A percentile compares a stretch with the other conserved stretches of the same genome.
Conservation (phyloP, 2,888 invertebrate species). For the Alloscopus bannaensis region DNA sequence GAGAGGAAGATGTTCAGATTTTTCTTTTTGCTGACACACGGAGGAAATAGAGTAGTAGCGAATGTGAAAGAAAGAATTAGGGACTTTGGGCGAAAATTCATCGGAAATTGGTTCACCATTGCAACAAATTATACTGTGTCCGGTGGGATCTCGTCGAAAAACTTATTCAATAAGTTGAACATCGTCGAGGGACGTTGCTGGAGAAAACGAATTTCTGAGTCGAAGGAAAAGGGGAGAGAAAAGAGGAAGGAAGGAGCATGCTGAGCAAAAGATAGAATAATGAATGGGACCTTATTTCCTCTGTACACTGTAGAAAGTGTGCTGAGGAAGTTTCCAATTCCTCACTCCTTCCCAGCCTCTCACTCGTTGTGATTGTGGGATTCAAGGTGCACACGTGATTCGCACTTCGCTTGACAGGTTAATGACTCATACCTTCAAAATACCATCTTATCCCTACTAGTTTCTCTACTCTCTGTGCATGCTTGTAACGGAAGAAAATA, state of each 20-base stretch:
- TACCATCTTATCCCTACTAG: background rate
- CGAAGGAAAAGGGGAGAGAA: conserved; percentile 1
- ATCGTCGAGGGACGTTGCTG: too few relatives aligned
- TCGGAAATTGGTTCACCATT: conserved; percentile 62
- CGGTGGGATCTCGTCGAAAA: conserved; percentile 59
- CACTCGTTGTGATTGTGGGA: too few relatives aligned
- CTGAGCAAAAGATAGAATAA: conserved; percentile 9
- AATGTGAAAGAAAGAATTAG: too few relatives aligned
- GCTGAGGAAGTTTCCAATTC: conserved; percentile 30
- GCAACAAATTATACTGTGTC: conserved; percentile 60
- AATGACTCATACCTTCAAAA: too few relatives aligned
- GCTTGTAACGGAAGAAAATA: background rate
- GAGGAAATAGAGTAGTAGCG: background rate
- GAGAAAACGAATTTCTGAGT: background rate
- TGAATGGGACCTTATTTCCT: conserved; percentile 21
- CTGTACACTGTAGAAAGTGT: background rate
- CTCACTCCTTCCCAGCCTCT: conserved; percentile 30
- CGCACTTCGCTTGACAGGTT: too few relatives aligned
- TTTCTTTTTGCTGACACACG: background rate
- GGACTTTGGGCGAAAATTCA: conserved; percentile 22
- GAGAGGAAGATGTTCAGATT: conserved; percentile 3
- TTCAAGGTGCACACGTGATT: too few relatives aligned
- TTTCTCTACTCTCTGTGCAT: background rate
- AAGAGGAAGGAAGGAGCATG: background rate
- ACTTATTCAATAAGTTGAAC: conserved; percentile 58